phyloP scores from a whole-genome alignment of 2,113 vertebrate species.

The Asarcornis scutulata region DNA sequence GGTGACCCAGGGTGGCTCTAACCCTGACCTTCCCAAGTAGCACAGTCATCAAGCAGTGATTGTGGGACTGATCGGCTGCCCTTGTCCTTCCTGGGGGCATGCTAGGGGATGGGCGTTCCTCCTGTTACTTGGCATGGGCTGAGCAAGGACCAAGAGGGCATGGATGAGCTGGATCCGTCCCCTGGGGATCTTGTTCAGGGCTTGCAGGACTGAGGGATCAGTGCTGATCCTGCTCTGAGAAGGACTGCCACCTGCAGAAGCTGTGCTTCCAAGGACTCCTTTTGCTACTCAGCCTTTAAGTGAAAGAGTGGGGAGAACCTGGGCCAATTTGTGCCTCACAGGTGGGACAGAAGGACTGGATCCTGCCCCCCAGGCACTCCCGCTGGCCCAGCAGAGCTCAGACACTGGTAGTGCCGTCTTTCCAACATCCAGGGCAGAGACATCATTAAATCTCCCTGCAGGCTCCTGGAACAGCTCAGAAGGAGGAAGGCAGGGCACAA shows the following conservation, averaged over 20 bases:
- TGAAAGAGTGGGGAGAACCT: not conserved
- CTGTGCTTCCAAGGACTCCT: not conserved
- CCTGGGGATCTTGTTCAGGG: not conserved
- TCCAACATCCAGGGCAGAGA: not conserved
- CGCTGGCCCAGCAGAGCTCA: not conserved
- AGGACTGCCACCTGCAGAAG: not conserved
- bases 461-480: not conserved
- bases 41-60: not conserved
- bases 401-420: not conserved
- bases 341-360: not conserved
- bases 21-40: not conserved
- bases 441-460: not conserved
- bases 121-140: not conserved
- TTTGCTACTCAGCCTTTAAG: not conserved
- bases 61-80: not conserved
- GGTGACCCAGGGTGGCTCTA: not conserved
- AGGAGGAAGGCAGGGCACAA: not conserved
- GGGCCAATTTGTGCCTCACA: not conserved
- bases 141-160: not conserved
- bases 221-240: not conserved
- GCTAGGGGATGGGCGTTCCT: not conserved
- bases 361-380: not conserved
- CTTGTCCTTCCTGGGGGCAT: not conserved
- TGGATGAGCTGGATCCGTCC: not conserved
- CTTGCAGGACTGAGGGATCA: not conserved